Evolutionary conservation across 2,888 invertebrate species (phyloP).

Genomic region (Notodonta dromedarius): DNA sequence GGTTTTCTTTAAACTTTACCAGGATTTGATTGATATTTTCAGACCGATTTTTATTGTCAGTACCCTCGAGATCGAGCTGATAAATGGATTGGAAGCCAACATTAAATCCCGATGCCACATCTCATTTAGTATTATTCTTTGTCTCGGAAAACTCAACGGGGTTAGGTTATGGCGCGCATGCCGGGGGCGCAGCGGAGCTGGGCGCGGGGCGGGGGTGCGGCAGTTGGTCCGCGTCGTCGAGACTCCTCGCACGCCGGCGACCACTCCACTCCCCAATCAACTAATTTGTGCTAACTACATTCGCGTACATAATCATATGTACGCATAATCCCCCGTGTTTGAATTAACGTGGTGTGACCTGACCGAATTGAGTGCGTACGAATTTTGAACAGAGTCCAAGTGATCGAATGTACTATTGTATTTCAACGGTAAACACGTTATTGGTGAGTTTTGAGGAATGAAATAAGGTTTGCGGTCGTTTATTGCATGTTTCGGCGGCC

Average conservation of each 20-base stretch:
- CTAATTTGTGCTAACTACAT: conserved; percentile 33
- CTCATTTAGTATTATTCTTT: conserved; percentile 47
- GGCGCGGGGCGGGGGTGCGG: conserved; percentile 46
- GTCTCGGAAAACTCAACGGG: conserved; percentile 45
- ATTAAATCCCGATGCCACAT: conserved; percentile 29
- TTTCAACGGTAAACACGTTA: conserved; percentile 23
- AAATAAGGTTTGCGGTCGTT: conserved; percentile 30
- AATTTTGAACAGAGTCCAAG: conserved; percentile 18
- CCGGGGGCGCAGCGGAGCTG: conserved; percentile 48
- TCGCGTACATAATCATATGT: conserved; percentile 21
- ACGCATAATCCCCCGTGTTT: conserved; percentile 27
- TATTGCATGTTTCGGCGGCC: conserved; percentile 35
- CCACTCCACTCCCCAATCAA: conserved; percentile 22
- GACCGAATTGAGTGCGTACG: conserved; percentile 26
- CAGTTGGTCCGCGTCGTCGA: conserved; percentile 62
- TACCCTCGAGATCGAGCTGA: too few species aligned
- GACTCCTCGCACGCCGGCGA: conserved; percentile 45
- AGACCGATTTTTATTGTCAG: not conserved
- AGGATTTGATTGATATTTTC: not conserved
- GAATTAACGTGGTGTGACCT: conserved; percentile 21
- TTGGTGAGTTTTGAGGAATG: conserved; percentile 36
- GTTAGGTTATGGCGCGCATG: conserved; percentile 63
- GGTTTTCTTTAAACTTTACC: not conserved
- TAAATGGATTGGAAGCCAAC: not conserved
- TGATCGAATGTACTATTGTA: conserved; percentile 13